Conservation (phyloP, 2,888 invertebrate species). For the Drosophila nr. perissopoda region DNA sequence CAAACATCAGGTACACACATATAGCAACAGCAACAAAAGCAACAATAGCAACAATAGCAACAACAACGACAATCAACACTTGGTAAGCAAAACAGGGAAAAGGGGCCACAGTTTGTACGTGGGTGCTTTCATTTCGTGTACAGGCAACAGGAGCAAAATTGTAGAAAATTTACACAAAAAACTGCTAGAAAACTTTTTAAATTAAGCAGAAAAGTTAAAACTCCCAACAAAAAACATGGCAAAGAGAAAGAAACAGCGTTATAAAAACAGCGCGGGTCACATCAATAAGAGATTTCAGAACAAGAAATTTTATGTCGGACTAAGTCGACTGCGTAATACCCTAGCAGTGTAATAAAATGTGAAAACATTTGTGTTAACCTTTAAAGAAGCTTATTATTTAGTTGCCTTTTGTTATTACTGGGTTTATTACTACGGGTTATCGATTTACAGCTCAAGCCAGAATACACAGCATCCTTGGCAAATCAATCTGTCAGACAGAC, state of each 20-base stretch:
- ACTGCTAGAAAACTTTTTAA: conserved; percentile 71
- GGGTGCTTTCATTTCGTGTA: conserved; percentile 26
- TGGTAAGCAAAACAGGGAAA: conserved; percentile 20
- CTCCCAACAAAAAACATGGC: conserved; percentile 52
- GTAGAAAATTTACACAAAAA: conserved; percentile 65
- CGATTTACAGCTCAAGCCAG: neutral
- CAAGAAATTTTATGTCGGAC: conserved; percentile 5
- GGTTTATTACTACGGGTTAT: neutral
- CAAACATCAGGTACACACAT: conserved; percentile 54
- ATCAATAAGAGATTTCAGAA: conserved; percentile 27
- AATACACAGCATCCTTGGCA: neutral
- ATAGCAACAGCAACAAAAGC: conserved; percentile 39
- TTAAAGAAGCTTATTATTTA: neutral
- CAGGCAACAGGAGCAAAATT: conserved; percentile 45
- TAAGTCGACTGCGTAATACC: neutral
- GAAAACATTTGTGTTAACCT: neutral
- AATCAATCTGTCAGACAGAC: neutral
- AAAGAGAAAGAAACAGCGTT: conserved; percentile 6
- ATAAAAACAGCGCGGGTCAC: conserved; percentile 11
- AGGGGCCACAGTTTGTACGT: conserved; percentile 31
- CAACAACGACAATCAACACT: conserved; percentile 54
- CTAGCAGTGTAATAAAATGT: neutral
- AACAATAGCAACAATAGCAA: conserved; percentile 21
- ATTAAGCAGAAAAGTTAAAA: conserved; percentile 79
- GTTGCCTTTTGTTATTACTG: too few relatives aligned